Conservation (phyloP, 2,797 vertebrate species). For the Helicolenus hilgendorfi region DNA sequence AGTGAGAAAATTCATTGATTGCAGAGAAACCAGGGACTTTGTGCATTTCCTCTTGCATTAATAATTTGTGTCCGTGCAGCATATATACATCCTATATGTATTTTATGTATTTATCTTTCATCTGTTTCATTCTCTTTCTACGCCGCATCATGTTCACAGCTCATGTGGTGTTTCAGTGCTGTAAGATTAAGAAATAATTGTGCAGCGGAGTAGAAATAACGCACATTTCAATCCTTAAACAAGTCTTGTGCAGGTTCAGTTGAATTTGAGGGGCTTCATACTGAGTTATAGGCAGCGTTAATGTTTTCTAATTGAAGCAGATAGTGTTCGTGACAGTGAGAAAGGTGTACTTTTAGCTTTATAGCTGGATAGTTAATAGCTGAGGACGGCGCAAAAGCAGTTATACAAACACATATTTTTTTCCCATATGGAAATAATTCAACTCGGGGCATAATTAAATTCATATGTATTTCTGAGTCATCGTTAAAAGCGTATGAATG, state of each 20-base stretch:
- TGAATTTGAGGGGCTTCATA: neutral
- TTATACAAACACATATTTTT: neutral
- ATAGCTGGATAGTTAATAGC: neutral
- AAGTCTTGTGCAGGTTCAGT: neutral
- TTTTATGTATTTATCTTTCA: neutral
- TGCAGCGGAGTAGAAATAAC: neutral
- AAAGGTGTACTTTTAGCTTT: neutral
- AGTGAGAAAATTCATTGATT: constrained; percentile 13
- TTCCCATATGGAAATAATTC: constrained; percentile 12
- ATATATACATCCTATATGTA: neutral
- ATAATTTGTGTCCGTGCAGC: constrained; percentile 3
- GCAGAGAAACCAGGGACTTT: neutral
- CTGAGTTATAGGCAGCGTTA: neutral
- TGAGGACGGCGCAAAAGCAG: neutral
- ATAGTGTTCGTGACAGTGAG: neutral
- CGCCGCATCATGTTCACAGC: neutral
- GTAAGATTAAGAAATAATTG: neutral
- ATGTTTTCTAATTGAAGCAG: neutral
- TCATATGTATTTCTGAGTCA: constrained; percentile 91
- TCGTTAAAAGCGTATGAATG: constrained; percentile 95
- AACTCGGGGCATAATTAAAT: constrained; percentile 7
- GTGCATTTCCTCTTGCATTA: neutral
- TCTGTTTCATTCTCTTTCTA: neutral
- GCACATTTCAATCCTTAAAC: neutral
- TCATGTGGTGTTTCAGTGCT: neutral